These are phyloP conservation scores for Cynopterus sphinx DNA, from an alignment of 2,797 vertebrate genomes.

Conservation along the genomic window DNA sequence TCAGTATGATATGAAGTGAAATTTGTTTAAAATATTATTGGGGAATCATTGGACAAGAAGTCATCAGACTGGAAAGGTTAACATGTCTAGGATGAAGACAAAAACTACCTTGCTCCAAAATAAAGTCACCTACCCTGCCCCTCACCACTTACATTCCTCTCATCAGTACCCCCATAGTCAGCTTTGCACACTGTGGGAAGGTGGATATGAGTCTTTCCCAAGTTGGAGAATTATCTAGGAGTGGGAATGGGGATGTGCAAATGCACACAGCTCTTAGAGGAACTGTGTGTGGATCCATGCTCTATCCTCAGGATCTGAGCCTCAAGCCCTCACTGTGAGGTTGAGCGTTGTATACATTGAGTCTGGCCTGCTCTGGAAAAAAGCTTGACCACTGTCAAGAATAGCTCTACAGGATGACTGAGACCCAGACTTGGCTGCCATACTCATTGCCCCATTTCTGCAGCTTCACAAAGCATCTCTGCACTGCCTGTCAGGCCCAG, in stretches of 20 bases:
- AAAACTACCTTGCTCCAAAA: constrained; percentile 24
- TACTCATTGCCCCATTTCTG: background rate
- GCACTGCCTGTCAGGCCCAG: background rate
- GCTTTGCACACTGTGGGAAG: background rate
- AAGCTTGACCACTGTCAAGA: background rate
- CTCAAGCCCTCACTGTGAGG: background rate
- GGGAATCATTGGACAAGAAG: background rate
- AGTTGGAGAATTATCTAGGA: background rate
- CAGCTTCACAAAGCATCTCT: background rate
- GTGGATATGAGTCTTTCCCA: background rate
- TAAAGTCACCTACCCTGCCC: background rate
- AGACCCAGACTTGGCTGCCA: background rate
- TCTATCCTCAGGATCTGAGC: background rate
- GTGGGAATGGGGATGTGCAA: background rate
- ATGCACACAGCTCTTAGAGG: background rate
- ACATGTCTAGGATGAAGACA: constrained; percentile 13
- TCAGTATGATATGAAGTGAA: background rate
- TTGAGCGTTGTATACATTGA: background rate
- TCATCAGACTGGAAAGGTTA: background rate
- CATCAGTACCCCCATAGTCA: background rate
- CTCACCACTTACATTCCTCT: background rate
- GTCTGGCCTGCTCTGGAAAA: background rate
- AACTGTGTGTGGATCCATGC: background rate
- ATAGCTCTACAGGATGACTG: background rate
- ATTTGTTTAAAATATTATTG: constrained; percentile 5